Percentiles rank a stretch among this genome's conserved stretches.
phyloP scores from a whole-genome alignment of 2,797 vertebrate species.

The Molossus alvarezi region DNA sequence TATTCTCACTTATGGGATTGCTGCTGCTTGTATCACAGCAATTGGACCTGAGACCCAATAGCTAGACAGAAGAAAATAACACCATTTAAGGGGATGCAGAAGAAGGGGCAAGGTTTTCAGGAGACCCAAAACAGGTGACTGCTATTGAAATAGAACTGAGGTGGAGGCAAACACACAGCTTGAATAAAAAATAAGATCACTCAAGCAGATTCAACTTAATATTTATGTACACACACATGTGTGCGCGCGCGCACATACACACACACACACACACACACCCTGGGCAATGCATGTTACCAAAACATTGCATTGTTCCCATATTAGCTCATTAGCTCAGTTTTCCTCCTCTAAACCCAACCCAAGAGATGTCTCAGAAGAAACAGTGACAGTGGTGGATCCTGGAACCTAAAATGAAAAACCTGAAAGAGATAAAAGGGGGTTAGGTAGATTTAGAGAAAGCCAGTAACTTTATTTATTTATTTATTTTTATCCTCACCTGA shows the following conservation, averaged over 20 bases:
- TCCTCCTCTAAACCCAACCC: background rate
- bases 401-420: background rate
- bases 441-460: background rate
- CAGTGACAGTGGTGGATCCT: background rate
- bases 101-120: background rate
- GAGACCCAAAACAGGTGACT: background rate
- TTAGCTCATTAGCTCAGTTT: background rate
- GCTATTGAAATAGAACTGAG: background rate
- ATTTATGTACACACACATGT: background rate
- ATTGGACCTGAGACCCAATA: background rate
- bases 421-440: background rate
- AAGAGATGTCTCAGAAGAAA: background rate
- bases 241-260: background rate
- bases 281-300: background rate
- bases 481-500: too few relatives aligned
- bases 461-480: background rate
- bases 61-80: background rate
- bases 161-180: background rate
- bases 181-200: constrained; percentile 23
- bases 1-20: background rate
- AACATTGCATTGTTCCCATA: background rate
- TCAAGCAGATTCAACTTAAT: background rate
- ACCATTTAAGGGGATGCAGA: background rate
- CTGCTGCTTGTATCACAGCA: background rate
- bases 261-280: background rate